Conservation (phyloP, 2,888 invertebrate genomes). For the Liposcelis brunnea region DNA sequence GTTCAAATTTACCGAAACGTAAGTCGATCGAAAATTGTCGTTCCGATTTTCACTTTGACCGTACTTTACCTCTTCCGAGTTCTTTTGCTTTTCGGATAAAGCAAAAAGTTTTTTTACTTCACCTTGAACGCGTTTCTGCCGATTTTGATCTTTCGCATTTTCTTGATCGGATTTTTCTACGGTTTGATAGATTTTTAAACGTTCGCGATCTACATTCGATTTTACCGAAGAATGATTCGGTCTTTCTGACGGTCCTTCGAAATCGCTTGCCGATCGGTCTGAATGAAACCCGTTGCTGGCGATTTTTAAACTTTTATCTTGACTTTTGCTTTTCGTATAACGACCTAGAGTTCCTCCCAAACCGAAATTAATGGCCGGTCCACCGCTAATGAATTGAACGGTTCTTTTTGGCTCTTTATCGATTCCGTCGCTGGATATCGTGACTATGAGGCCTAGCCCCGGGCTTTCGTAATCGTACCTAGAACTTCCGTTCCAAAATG, state of each 20-base stretch:
- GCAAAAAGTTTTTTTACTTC: no score
- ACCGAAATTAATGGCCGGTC: slow-evolving; percentile 5
- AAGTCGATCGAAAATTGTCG: no score
- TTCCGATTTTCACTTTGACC: no score
- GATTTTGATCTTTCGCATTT: no score
- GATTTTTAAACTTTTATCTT: slow-evolving; percentile 6
- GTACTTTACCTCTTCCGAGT: no score
- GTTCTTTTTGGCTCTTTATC: slow-evolving; percentile 5
- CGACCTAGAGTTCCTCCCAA: slow-evolving; percentile 3
- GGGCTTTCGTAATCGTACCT: neutral
- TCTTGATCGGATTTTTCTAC: no score
- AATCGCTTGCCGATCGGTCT: slow-evolving; percentile 5
- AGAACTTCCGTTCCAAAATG: slow-evolving; percentile 1
- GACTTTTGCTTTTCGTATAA: slow-evolving; percentile 3
- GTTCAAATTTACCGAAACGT: neutral
- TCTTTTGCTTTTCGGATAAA: no score
- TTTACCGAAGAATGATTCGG: no score
- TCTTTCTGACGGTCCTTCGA: neutral
- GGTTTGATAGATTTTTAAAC: no score
- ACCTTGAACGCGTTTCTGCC: no score
- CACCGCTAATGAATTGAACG: slow-evolving; percentile 6
- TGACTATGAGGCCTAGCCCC: slow-evolving; percentile 1
- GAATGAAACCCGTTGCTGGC: slow-evolving; percentile 3
- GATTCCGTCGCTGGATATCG: slow-evolving; percentile 3
- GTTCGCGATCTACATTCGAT: no score